These are phyloP conservation scores for Aurelia coerulea DNA, from an alignment of 30 jellyfish, hydroid and myxozoan species.

Conservation along the genomic window DNA sequence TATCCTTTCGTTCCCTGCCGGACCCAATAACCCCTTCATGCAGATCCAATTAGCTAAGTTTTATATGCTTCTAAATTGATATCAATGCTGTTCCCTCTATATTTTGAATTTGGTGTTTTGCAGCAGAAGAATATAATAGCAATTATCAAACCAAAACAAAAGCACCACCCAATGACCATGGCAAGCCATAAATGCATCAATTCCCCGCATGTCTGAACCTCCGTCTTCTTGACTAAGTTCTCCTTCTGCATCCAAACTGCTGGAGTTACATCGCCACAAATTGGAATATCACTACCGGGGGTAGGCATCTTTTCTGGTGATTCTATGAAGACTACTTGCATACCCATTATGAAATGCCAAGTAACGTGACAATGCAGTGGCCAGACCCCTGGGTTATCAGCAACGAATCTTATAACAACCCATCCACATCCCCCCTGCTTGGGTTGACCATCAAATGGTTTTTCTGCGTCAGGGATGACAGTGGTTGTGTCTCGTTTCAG, in stretches of 20 bases:
- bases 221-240: background rate
- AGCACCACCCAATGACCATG: slow-evolving; percentile 65
- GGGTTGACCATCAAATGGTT: slow-evolving; percentile 58
- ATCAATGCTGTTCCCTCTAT: no score
- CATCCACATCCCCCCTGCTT: slow-evolving; percentile 75
- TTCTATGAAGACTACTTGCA: slow-evolving; percentile 56
- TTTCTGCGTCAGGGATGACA: slow-evolving; percentile 64
- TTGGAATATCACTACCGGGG: slow-evolving; percentile 61
- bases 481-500: slow-evolving; percentile 58
- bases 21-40: no score
- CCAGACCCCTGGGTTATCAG: slow-evolving; percentile 80
- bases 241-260: slow-evolving; percentile 17
- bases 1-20: no score
- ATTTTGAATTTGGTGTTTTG: background rate
- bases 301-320: slow-evolving; percentile 31
- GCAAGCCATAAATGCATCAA: slow-evolving; percentile 24
- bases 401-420: slow-evolving; percentile 58
- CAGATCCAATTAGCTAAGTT: no score
- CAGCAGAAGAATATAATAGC: slow-evolving; percentile 19
- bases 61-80: no score
- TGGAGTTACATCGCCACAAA: slow-evolving; percentile 71
- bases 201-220: background rate
- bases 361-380: slow-evolving; percentile 73
- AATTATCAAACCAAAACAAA: slow-evolving; percentile 7
- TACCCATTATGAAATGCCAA: slow-evolving; percentile 73